phyloP scores from a whole-genome alignment of 2,797 vertebrate species.

The Botia kubotai region DNA sequence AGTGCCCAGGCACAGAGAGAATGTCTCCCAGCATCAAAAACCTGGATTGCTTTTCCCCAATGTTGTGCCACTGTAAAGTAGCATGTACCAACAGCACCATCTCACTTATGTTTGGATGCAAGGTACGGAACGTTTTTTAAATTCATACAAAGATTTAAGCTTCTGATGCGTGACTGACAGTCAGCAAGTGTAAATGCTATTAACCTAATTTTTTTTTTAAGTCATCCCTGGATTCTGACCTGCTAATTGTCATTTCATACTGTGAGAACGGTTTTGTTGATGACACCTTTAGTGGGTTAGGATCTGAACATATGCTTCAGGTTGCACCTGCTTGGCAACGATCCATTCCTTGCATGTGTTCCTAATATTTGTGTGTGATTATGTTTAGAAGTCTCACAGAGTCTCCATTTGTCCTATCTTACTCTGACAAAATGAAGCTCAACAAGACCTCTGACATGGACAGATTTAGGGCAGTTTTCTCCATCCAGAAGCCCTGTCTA shows the following conservation, averaged over 20 bases:
- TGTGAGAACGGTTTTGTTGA: constrained; percentile 6
- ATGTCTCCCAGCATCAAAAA: constrained; percentile 82
- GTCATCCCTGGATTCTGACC: constrained; percentile 3
- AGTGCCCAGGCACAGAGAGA: constrained; percentile 74
- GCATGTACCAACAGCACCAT: constrained; percentile 87
- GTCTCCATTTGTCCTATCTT: constrained; percentile 20
- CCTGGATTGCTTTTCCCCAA: constrained; percentile 87
- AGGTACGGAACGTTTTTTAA: constrained; percentile 76
- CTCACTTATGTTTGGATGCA: constrained; percentile 90
- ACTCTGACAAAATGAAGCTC: constrained; percentile 42
- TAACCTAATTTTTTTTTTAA: not conserved
- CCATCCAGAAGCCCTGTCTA: constrained; percentile 9
- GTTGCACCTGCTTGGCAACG: not conserved
- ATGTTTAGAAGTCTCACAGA: constrained; percentile 12
- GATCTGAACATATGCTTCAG: constrained; percentile 32
- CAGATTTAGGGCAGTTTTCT: constrained; percentile 32
- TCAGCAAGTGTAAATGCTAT: not conserved
- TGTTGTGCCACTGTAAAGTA: constrained; percentile 91
- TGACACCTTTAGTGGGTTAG: constrained; percentile 26
- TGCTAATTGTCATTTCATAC: constrained; percentile 11
- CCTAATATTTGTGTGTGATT: constrained; percentile 15
- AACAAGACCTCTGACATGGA: constrained; percentile 18
- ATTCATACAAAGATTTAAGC: not conserved
- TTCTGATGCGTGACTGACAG: constrained; percentile 5
- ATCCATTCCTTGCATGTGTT: constrained; percentile 27